These are phyloP conservation scores for Aradus depressus DNA, from an alignment of 2,888 invertebrate genomes.

Conservation along the genomic window DNA sequence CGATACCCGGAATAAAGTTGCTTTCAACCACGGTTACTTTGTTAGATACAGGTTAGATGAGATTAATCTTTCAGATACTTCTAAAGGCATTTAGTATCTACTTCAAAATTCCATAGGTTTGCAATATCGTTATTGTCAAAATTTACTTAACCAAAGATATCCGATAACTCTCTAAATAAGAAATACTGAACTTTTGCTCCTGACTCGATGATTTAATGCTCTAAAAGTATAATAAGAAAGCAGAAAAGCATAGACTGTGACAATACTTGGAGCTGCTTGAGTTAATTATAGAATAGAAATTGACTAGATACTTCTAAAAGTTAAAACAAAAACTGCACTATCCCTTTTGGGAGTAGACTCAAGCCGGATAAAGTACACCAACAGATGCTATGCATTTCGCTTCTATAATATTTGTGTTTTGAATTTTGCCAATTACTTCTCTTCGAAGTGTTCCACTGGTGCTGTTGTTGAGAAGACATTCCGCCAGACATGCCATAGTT, in stretches of 20 bases:
- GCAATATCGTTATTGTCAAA: slow-evolving; percentile 2
- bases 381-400: slow-evolving; percentile 18
- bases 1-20: slow-evolving; percentile 7
- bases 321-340: slow-evolving; percentile 1
- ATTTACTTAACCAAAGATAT: slow-evolving; percentile 12
- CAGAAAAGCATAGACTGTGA: slow-evolving; percentile 19
- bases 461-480: slow-evolving; percentile 36
- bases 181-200: slow-evolving; percentile 5
- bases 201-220: slow-evolving; percentile 9
- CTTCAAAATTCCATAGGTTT: slow-evolving; percentile 10
- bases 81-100: slow-evolving; percentile 16
- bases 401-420: slow-evolving; percentile 18
- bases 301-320: neutral
- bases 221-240: slow-evolving; percentile 12
- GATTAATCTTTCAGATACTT: slow-evolving; percentile 11
- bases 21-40: slow-evolving; percentile 14
- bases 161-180: slow-evolving; percentile 5
- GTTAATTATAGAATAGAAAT: slow-evolving; percentile 3
- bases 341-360: slow-evolving; percentile 1
- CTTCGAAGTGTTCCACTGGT: slow-evolving; percentile 42
- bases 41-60: slow-evolving; percentile 14
- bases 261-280: slow-evolving; percentile 18
- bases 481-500: slow-evolving; percentile 24
- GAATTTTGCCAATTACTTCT: slow-evolving; percentile 38
- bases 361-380: slow-evolving; percentile 17